Percentiles rank a stretch among this genome's conserved stretches.
phyloP scores from a whole-genome alignment of 2,113 vertebrate genomes.

The Opisthocomus hoazin region DNA sequence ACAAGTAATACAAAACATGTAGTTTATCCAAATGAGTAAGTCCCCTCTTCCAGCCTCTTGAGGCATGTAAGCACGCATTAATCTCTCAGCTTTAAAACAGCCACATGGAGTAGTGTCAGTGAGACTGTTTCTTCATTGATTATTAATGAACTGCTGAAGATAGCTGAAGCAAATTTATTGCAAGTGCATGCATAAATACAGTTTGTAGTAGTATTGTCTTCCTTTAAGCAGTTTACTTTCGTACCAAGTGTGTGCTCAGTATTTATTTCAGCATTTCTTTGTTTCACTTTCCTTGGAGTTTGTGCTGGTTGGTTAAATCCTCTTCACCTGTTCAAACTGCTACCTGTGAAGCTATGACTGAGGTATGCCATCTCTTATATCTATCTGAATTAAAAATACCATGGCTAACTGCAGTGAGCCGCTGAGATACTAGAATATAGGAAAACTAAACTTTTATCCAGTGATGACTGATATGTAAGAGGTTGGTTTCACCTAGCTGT shows the following conservation, averaged over 20 bases:
- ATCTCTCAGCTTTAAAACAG: background rate
- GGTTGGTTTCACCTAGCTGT: background rate
- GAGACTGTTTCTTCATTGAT: background rate
- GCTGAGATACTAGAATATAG: background rate
- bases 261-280: background rate
- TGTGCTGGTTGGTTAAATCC: background rate
- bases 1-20: background rate
- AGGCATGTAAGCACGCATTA: background rate
- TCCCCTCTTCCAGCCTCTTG: background rate
- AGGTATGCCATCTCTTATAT: background rate
- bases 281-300: background rate
- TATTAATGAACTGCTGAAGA: background rate
- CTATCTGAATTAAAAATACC: background rate
- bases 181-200: background rate
- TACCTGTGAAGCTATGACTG: background rate
- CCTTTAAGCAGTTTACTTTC: background rate
- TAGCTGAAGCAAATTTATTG: background rate
- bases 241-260: rapidly evolving
- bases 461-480: background rate
- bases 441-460: background rate
- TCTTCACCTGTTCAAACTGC: background rate
- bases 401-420: background rate
- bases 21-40: background rate
- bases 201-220: background rate
- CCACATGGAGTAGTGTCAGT: background rate